phyloP scores from a whole-genome alignment of 2,888 invertebrate genomes.

The Catocala nupta region DNA sequence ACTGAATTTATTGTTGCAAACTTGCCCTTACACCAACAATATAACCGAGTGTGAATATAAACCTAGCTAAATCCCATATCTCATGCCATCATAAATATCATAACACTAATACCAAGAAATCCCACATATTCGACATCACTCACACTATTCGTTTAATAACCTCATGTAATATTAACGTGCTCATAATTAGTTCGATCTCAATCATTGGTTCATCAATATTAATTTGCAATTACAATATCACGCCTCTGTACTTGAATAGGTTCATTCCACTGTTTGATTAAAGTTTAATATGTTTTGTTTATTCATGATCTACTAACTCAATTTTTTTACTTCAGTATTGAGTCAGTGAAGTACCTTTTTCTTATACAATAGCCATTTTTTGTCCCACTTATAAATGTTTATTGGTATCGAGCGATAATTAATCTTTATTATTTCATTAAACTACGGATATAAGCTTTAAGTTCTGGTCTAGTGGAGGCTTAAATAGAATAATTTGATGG shows the following conservation, averaged over 20 bases:
- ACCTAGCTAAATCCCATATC: not conserved
- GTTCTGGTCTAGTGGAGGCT: slow-evolving; percentile 46
- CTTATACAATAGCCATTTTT: slow-evolving; percentile 19
- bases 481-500: slow-evolving; percentile 37
- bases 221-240: slow-evolving; percentile 70
- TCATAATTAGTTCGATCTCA: slow-evolving; percentile 61
- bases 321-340: slow-evolving; percentile 39
- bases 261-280: slow-evolving; percentile 51
- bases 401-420: slow-evolving; percentile 41
- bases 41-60: too few species aligned
- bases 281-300: slow-evolving; percentile 51
- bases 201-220: slow-evolving; percentile 70
- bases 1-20: too few species aligned
- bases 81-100: not conserved
- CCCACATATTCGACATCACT: slow-evolving; percentile 23
- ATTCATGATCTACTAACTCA: slow-evolving; percentile 41
- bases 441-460: slow-evolving; percentile 35
- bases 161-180: slow-evolving; percentile 65
- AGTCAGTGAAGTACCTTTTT: slow-evolving; percentile 20
- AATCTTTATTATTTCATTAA: slow-evolving; percentile 45
- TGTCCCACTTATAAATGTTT: slow-evolving; percentile 40
- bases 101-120: slow-evolving; percentile 12
- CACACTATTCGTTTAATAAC: slow-evolving; percentile 49
- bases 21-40: too few species aligned
- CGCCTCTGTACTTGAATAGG: slow-evolving; percentile 50